Base-by-base conservation (phyloP, 2,797 vertebrate species). In the Bradypodion ventrale region DNA sequence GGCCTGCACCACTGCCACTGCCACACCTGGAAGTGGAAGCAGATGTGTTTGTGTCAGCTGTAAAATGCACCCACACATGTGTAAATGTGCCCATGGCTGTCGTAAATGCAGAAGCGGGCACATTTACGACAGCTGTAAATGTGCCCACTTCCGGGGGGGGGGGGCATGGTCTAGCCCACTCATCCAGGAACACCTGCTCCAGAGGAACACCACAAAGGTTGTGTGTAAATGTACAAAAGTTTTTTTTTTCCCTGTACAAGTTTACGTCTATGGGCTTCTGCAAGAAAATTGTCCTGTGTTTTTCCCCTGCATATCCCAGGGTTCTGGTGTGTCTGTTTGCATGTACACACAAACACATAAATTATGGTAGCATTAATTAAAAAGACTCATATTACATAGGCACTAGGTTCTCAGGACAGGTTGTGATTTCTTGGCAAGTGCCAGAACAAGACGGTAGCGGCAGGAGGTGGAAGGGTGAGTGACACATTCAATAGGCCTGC, bases 401-500 rank as follows among this genome's bases (percentile, higher is more conserved):
- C 62, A 68, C 35, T 3, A 72, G 16, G 59, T 27, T 21, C 27
- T 42, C 69, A 80, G 76, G 75, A 21, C 66, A 49, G 40, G 56
- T 27, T 79, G 44, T 63, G 56, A 27, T 52, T 79, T 62, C 52
- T 80, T 46, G 35, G 56, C 83, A 80, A 49, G 13, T 80, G 62
- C 46, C 15, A 80, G 77, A 66, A 80, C 29, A 75, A 80, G 32
- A 85, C 62, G 21, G 29, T 44, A 80, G 72, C 72, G 75, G 49
- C 15, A 46, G 72, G 49, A 85, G 68, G 78, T 40, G 66, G n/a
- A 32, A 37, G 56, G 15, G 62, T 75, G 70, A 85, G 62, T 75
- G 78, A 49, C 84, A 85, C 70, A 78, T 84, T 84, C 84, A 84
- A 84, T 73, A 56, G 78, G 37, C 46, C 80, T 59, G 60, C 23